Evolutionary conservation across 2,797 vertebrate species (phyloP).

Genomic region (Siniperca undulata): DNA sequence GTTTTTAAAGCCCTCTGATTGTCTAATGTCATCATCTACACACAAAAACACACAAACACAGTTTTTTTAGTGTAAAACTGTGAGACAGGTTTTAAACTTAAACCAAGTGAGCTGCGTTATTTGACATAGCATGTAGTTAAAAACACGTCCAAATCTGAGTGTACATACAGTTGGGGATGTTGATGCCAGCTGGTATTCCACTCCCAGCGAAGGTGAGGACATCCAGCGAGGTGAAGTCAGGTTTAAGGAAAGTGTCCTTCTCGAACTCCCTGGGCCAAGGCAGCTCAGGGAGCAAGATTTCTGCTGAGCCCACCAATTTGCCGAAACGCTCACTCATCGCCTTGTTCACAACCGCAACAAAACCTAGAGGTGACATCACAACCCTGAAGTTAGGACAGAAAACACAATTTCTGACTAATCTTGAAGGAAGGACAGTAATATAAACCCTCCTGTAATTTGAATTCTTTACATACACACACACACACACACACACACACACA

Average conservation of each 20-base stretch:
- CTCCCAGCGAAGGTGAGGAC: constrained; percentile 94
- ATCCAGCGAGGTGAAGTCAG: constrained; percentile 95
- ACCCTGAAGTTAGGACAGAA: neutral
- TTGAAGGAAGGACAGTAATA: neutral
- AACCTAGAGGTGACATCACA: constrained; percentile 80
- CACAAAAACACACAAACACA: constrained; percentile 13
- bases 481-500: too few relatives aligned
- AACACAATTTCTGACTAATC: neutral
- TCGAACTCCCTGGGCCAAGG: constrained; percentile 93
- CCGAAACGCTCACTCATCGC: constrained; percentile 93
- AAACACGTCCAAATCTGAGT: fast-evolving
- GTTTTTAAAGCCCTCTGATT: constrained; percentile 94
- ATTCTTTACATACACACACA: too few relatives aligned
- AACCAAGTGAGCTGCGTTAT: neutral
- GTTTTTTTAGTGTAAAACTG: neutral
- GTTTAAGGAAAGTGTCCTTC: constrained; percentile 93
- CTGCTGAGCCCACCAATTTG: constrained; percentile 89
- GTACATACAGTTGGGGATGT: constrained; percentile 94
- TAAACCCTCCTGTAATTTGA: neutral
- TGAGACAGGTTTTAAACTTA: neutral
- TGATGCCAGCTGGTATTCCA: constrained; percentile 94
- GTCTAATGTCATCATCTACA: constrained; percentile 93
- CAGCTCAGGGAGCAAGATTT: constrained; percentile 89
- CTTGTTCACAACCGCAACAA: constrained; percentile 95
- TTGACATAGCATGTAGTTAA: neutral